Conservation (phyloP, 2,113 vertebrate species). For the Gulo gulo region DNA sequence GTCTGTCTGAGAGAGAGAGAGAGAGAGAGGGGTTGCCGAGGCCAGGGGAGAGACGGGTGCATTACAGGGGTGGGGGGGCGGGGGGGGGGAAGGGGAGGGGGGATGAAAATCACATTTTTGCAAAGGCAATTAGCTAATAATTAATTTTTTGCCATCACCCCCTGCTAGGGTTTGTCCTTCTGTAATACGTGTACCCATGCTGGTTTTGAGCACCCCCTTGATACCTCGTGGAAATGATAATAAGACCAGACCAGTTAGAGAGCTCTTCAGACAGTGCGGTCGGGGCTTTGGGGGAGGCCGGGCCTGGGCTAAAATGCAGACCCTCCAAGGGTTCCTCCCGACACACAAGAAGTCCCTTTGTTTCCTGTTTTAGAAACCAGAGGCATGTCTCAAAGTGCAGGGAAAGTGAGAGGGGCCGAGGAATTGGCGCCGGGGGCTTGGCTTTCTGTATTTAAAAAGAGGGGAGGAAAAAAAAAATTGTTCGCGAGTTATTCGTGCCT, state of each 20-base stretch:
- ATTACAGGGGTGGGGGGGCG: background rate
- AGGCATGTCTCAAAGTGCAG: slow-evolving; percentile 84
- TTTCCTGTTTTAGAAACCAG: slow-evolving; percentile 88
- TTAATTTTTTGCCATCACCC: slow-evolving; percentile 43
- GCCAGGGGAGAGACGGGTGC: background rate
- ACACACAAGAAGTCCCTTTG: slow-evolving; percentile 92
- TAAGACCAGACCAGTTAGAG: slow-evolving; percentile 86
- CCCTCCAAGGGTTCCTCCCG: slow-evolving; percentile 86
- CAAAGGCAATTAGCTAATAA: slow-evolving; percentile 64
- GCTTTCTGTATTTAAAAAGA: slow-evolving; percentile 71
- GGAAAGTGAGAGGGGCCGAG: slow-evolving; percentile 82
- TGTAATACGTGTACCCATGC: slow-evolving; percentile 42
- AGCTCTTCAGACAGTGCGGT: slow-evolving; percentile 81
- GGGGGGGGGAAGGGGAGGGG: background rate
- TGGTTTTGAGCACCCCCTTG: slow-evolving; percentile 81
- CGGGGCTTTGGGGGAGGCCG: slow-evolving; percentile 76
- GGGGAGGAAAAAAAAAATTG: slow-evolving; percentile 67
- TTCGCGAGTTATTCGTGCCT: slow-evolving; percentile 41
- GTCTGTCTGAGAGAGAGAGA: background rate
- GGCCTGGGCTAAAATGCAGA: slow-evolving; percentile 81
- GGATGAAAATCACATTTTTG: slow-evolving; percentile 21
- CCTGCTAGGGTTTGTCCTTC: slow-evolving; percentile 44
- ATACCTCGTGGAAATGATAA: slow-evolving; percentile 92
- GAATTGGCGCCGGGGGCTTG: slow-evolving; percentile 75
- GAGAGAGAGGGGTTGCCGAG: background rate